Base-by-base conservation (phyloP, 2,797 vertebrate genomes). In the Pempheris klunzingeri region DNA sequence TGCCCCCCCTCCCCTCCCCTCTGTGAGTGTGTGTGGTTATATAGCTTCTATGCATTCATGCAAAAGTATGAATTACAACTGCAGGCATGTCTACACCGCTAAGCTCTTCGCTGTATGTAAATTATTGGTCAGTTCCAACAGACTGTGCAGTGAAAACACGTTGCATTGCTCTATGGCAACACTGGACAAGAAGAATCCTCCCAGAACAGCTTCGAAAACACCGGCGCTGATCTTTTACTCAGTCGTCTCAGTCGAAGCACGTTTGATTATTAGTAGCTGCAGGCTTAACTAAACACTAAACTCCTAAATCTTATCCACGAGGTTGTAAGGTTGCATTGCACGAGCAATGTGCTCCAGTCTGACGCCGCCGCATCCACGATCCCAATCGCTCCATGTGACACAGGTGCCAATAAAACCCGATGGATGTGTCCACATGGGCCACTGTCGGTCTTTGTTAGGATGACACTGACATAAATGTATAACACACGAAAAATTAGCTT, bases 91-190 rank as follows among this genome's bases (percentile, higher is more conserved):
- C 41, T 54, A 26, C n/a, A 14, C 13, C 49, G 8, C 74, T 49
- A 24, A 81, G 52, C 64, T 38, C 49, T 77, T 59, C 32, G 12
- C 44, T 67, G 28, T n/a, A 60, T 71, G 44, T 60, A 65, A 47
- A 67, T 80, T 66, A 47, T 75, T 59, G 81, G 77, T 90, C 72
- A 80, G 1, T 86, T 90, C 82, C 80, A 88, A 90, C 80, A 77
- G n/a, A n/a, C n/a, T n/a, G n/a, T 55, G 53, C 34, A 47, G 61
- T 69, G 53, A 85, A 62, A 82, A 86, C 72, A 80, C 59, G 83
- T 89, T 90, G 82, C 87, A 90, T 90, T 92, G 89, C 85, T 89
- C 88, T 90, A 91, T 82, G 85, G 85, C 88, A 90, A 87, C 77
- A 90, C 73, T 67, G 61, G 49, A 78, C 30, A 74, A 44, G 52